Conservation (phyloP, 2,888 invertebrate species). For the Emmelina monodactyla region DNA sequence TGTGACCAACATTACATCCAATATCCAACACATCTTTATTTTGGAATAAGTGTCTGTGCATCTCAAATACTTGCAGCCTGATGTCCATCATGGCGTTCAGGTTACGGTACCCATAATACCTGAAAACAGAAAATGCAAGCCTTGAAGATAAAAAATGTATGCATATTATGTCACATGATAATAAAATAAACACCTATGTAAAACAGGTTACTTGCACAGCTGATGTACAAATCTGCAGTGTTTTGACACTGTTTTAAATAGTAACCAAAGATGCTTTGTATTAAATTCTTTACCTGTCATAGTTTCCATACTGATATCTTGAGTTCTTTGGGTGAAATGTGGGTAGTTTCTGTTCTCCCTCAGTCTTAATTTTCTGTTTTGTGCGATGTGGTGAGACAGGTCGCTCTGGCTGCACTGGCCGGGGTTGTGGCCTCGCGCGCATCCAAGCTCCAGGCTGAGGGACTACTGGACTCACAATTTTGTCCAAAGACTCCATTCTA, state of each 20-base stretch:
- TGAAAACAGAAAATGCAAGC: constrained; percentile 41
- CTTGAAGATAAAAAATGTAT: no score
- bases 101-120: constrained; percentile 95
- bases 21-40: constrained; percentile 94
- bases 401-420: constrained; percentile 41
- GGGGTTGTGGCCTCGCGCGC: constrained; percentile 50
- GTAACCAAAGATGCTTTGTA: no score
- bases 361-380: constrained; percentile 34
- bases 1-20: constrained; percentile 97
- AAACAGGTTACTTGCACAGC: no score
- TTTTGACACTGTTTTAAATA: no score
- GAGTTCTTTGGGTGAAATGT: constrained; percentile 79
- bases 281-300: constrained; percentile 71
- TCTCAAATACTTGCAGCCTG: constrained; percentile 81
- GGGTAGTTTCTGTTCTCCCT: constrained; percentile 59
- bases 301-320: constrained; percentile 94
- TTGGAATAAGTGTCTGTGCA: constrained; percentile 82
- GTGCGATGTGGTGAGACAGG: constrained; percentile 55
- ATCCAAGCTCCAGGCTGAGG: constrained; percentile 91
- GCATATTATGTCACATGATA: no score
- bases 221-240: no score
- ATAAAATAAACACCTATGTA: no score
- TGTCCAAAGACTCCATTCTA: constrained; percentile 79
- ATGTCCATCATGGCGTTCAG: constrained; percentile 82
- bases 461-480: constrained; percentile 91